Evolutionary conservation across 2,888 invertebrate species (phyloP), one percentile per base, ranked within the genome.

Genomic region (Deilephila porcellus): DNA sequence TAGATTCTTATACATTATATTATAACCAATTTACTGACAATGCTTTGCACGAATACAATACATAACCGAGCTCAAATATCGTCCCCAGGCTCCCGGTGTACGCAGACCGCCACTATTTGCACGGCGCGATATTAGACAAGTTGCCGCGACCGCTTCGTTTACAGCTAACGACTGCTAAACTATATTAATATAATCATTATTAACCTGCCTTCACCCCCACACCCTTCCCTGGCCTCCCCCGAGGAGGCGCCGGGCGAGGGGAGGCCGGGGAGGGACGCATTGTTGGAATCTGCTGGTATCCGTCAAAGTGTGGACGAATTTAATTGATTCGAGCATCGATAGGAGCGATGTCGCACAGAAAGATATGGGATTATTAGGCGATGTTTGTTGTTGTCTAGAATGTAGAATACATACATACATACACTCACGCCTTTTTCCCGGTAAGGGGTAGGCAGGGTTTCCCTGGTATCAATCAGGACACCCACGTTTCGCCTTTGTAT

Each of bases 161-260:
- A 88, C 85, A 88, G 83, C 85, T 89, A 89, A 90, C 90, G 88
- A 89, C 85, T 88, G 79, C 88, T 89, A 90, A 92, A 93, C 93
- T 93, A 93, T 93, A 93, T 93, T 93, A 93, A 92, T 93, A 90
- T 73, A 86, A 92, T 91, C 88, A 89, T 90, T 91, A 93, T 92
- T 91, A 92, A 90, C 90, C 88, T 88, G 88, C 81, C 75, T 77
- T 78, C 72, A 25, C 52, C 60, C 8, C 78, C 76, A 81, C 74
- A 79, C 78, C 53, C 34, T 14, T n/a, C 29, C 77, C 76, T 78
- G 81, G 80, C 74, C 71, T 52, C 71, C 78, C 73, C 76, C 34
- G 78, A 75, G 77, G 71, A 72, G 74, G 62, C 34, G 56, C 74
- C 45, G 56, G 29, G 32, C 11, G 45, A 37, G 20, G 62, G 60